Percentiles rank a stretch among this genome's conserved stretches.
These are phyloP conservation scores for Otus sunia DNA, from an alignment of 2,113 vertebrate genomes.

Conservation along the genomic window DNA sequence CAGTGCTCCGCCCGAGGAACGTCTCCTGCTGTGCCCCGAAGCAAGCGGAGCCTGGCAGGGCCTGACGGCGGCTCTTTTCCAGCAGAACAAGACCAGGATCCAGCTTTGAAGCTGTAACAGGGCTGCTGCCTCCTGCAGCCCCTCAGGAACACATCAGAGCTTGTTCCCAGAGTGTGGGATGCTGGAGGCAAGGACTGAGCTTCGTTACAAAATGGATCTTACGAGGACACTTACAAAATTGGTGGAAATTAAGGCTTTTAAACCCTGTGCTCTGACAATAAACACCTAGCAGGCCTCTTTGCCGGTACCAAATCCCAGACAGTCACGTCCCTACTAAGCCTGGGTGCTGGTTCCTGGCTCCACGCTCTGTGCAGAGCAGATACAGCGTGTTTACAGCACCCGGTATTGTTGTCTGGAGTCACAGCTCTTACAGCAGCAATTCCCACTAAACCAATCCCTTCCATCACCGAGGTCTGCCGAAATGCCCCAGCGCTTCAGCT, in stretches of 20 bases:
- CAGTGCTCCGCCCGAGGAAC: not conserved
- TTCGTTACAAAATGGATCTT: not conserved
- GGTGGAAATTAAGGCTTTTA: not conserved
- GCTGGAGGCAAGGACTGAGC: not conserved
- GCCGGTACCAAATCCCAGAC: not conserved
- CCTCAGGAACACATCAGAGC: not conserved
- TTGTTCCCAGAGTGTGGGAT: not conserved
- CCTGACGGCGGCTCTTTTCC: not conserved
- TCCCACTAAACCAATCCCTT: not conserved
- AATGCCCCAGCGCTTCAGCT: not conserved
- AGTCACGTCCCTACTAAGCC: no score
- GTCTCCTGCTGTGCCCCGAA: not conserved
- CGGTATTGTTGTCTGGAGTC: not conserved
- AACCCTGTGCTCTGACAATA: not conserved
- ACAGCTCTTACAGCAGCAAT: not conserved
- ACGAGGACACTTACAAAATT: not conserved
- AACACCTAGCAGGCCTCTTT: not conserved
- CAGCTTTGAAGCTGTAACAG: not conserved
- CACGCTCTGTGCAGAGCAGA: not conserved
- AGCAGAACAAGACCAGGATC: not conserved
- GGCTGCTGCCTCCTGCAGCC: not conserved
- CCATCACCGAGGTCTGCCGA: accelerated
- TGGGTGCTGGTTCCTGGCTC: not conserved
- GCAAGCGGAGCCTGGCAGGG: not conserved
- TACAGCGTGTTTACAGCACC: not conserved